phyloP scores from a whole-genome alignment of 2,797 vertebrate genomes.

The Melanotaenia maccullochi region DNA sequence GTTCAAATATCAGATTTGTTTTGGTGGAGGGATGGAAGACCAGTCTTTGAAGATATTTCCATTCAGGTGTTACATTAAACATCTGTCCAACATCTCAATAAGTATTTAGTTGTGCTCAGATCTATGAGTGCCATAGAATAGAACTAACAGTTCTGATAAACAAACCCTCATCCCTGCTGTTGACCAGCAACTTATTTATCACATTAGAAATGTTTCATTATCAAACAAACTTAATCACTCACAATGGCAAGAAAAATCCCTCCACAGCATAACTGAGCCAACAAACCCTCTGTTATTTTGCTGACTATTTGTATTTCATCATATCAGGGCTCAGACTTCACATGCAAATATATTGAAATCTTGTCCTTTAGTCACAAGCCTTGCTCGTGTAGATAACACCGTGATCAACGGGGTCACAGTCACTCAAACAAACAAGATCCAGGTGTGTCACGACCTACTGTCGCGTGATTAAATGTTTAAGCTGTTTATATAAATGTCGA shows the following conservation, averaged over 20 bases:
- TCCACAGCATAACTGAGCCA: background rate
- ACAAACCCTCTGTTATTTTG: background rate
- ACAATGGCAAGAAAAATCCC: background rate
- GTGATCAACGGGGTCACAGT: background rate
- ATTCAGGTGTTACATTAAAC: background rate
- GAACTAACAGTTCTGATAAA: background rate
- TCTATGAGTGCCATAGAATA: background rate
- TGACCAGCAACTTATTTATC: background rate
- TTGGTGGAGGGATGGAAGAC: too few species aligned
- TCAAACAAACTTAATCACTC: background rate
- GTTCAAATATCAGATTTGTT: too few species aligned
- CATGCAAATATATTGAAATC: slow-evolving; percentile 11
- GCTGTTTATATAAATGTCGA: background rate
- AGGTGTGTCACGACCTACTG: slow-evolving; percentile 14
- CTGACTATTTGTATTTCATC: background rate
- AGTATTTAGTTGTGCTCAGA: slow-evolving; percentile 2
- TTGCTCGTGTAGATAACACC: slow-evolving; percentile 21
- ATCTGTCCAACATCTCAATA: background rate
- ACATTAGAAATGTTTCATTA: background rate
- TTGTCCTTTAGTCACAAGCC: slow-evolving; percentile 9
- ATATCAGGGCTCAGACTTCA: slow-evolving; percentile 1
- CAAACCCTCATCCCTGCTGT: background rate
- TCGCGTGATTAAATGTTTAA: background rate
- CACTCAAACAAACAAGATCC: background rate
- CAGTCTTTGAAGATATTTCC: background rate